Percentiles rank a stretch among this genome's conserved stretches.
These are phyloP conservation scores for Eubucco bourcierii DNA, from an alignment of 2,113 vertebrate species.

Conservation along the genomic window DNA sequence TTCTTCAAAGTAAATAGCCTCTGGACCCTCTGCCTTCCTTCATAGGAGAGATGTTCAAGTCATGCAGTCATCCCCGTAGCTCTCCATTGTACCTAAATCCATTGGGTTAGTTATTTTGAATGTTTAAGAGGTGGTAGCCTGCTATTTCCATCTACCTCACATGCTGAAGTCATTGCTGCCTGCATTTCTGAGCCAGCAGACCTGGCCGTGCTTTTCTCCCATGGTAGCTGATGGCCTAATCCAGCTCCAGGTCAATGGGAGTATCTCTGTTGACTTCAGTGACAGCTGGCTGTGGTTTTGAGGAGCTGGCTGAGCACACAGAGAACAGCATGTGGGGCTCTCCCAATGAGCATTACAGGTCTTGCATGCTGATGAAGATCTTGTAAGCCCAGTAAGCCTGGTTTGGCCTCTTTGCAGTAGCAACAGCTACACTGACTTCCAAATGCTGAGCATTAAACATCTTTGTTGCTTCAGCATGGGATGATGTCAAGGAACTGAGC, in stretches of 20 bases:
- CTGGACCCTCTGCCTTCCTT: too few relatives aligned
- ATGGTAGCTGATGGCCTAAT: not conserved
- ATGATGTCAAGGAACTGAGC: not conserved
- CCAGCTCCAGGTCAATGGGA: slow-evolving; percentile 12
- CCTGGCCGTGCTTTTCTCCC: not conserved
- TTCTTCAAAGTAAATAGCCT: too few relatives aligned
- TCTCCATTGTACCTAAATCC: too few relatives aligned
- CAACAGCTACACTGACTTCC: not conserved
- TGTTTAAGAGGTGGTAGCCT: not conserved
- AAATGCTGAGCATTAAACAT: not conserved
- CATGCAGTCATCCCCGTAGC: too few relatives aligned
- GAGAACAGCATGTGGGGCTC: not conserved
- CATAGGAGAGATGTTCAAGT: too few relatives aligned
- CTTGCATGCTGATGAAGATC: not conserved
- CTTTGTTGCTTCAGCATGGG: not conserved
- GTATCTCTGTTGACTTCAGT: not conserved
- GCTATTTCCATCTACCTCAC: slow-evolving; percentile 27
- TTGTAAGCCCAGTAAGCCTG: not conserved
- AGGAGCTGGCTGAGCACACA: not conserved
- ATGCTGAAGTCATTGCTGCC: not conserved
- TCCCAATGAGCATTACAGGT: not conserved
- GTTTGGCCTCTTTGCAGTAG: not conserved
- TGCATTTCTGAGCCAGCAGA: not conserved
- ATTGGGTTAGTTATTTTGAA: not conserved
- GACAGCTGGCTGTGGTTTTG: not conserved